Conservation (phyloP, 2,797 vertebrate species). For the Spheniscus humboldti region DNA sequence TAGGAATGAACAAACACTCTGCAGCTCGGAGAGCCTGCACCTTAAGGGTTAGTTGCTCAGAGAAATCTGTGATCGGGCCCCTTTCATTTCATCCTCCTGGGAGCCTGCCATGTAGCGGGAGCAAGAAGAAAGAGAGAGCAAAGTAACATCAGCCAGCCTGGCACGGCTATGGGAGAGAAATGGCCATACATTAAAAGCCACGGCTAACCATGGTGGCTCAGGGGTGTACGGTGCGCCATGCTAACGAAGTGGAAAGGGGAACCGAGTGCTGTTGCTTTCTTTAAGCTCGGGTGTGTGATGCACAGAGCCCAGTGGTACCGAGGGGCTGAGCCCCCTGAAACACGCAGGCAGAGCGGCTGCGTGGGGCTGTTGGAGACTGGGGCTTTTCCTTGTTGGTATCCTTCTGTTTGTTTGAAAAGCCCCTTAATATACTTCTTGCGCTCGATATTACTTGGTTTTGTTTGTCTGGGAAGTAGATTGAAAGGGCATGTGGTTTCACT, state of each 20-base stretch:
- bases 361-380: not conserved
- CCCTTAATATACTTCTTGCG: not conserved
- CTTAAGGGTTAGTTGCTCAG: not conserved
- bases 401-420: constrained; percentile 22
- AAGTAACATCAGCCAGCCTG: not conserved
- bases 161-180: not conserved
- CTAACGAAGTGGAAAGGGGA: not conserved
- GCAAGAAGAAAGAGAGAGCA: not conserved
- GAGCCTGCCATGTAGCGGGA: not conserved
- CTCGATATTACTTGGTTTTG: not conserved
- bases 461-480: constrained; percentile 42
- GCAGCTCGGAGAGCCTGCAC: not conserved
- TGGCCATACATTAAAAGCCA: not conserved
- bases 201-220: accelerated
- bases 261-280: not conserved
- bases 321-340: not conserved
- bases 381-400: not conserved
- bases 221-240: not conserved
- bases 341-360: accelerated
- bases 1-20: not conserved
- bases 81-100: not conserved
- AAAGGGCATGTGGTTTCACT: constrained; percentile 40
- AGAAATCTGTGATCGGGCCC: not conserved
- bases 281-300: not conserved
- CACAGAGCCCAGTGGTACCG: accelerated